Evolutionary conservation across 1,140 invertebrate genomes (phyloP), one percentile per base, ranked within the genome.

Genomic region (Homalodisca vitripennis): DNA sequence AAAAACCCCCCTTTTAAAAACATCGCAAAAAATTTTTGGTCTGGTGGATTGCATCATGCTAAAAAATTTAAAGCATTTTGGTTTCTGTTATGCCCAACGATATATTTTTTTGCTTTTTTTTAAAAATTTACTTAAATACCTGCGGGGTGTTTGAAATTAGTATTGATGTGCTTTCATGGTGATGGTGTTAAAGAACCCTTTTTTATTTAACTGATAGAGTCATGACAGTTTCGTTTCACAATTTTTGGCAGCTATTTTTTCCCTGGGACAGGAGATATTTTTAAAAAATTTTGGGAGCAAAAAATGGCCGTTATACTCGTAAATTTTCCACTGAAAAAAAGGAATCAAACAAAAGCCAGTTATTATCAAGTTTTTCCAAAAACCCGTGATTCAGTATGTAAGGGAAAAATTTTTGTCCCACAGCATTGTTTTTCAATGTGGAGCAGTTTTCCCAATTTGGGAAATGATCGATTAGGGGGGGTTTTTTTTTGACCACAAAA

Each of bases 171-270:
- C 98, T 99, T n/a, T 80, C 98, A 99, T 80, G 98, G 98, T 0
- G 98, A 99, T 82, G 98, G 98, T 0, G 98, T 99, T 0, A 97
- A 99, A 81, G 98, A 99, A 83, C 98, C 98, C 0, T 99, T 99
- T n/a, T n/a, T 82, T 99, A 99, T 78, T 82, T 98, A 0, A 99
- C 97, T 0, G 98, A 99, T 80, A 83, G 98, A 57, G 98, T 99
- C 0, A 99, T 99, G 98, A 99, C 98, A 0, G 97, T 99, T 1
- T 98, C 95, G 22, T 99, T 99, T 80, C 98, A 99, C 78, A 98
- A 98, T 81, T 99, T n/a, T 98, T 81, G 98, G 97, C 6, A 97
- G 98, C 77, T 98, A 94, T 75, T 98, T 98, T 79, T 99, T 99
- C 77, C 98, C 98, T 0, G 96, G 97, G 0, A 99, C 97, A 13